Evolutionary conservation across 2,113 vertebrate species (phyloP), one percentile per base, ranked within the genome.

Genomic region (Tonatia bakeri): DNA sequence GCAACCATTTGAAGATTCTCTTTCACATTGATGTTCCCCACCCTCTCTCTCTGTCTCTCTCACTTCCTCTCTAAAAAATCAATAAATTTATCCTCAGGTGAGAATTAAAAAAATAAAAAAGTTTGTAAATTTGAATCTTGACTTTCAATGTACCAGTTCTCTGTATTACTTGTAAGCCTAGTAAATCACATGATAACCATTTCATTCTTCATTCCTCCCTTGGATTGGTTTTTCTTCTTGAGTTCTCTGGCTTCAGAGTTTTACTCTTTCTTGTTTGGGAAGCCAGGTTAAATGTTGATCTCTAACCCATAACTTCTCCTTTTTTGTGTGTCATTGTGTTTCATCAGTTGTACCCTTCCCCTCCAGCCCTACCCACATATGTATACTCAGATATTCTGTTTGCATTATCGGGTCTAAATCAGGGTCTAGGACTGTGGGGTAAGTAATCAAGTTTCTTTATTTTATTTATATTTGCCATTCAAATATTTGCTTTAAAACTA

Each of bases 401-500:
- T 88, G 13, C 90, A 13, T 83, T 73, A 24, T 4, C 80, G 83
- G 50, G 12, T 36, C 54, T 96, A 52, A 86, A 87, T 83, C 92
- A 91, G 26, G 24, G 24, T 93, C 28, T 87, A 94, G 65, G 31
- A 24, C 8, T 84, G 11, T 83, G 64, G 77, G 64, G 77, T 50
- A 89, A 69, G 38, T 96, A 84, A 85, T 56, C 77, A 36, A 81
- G 31, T 80, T 94, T 89, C 28, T 45, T 82, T 92, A 47, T 76
- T 92, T 96, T 93, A 75, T 83, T 52, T 91, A 15, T 85, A 87
- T 83, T 87, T 82, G 20, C 24, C 14, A n/a, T 90, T 92, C 95
- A 89, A 91, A 45, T 93, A 76, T 87, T 94, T 97, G 33, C 38
- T 45, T 84, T 87, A 79, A 91, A 91, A 83, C 24, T 93, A 94